Evolutionary conservation across 2,888 invertebrate species (phyloP).

Genomic region (Cryptus viduatorius): DNA sequence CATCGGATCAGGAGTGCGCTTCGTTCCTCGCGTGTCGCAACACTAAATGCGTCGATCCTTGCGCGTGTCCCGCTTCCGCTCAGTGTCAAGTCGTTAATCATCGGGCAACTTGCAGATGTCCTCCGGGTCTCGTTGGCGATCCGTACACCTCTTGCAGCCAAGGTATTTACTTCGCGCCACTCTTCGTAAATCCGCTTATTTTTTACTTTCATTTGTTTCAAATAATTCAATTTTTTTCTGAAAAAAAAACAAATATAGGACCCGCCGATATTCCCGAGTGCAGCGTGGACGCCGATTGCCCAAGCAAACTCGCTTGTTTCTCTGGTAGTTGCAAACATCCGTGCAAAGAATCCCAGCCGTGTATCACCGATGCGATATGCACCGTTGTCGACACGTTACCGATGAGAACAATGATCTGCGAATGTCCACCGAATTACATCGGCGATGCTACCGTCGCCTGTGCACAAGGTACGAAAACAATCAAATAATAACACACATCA

Average conservation of each 20-base stretch:
- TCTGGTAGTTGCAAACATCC: constrained; percentile 92
- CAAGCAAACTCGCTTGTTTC: constrained; percentile 94
- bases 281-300: constrained; percentile 92
- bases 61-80: constrained; percentile 92
- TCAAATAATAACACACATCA: neutral
- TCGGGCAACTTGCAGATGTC: constrained; percentile 92
- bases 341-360: constrained; percentile 91
- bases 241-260: constrained; percentile 79
- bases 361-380: constrained; percentile 93
- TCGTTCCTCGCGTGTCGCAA: constrained; percentile 92
- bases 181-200: neutral
- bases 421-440: constrained; percentile 92
- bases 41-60: constrained; percentile 93
- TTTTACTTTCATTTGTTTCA: neutral
- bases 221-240: constrained; percentile 12
- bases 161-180: neutral
- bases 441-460: constrained; percentile 96
- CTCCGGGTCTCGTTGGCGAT: constrained; percentile 93
- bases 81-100: constrained; percentile 92
- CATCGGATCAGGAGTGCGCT: constrained; percentile 91
- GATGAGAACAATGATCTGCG: constrained; percentile 94
- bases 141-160: constrained; percentile 88
- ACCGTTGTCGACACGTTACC: constrained; percentile 94
- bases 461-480: constrained; percentile 88
- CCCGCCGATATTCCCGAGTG: constrained; percentile 89